Percentiles rank a stretch among this genome's conserved stretches.
Evolutionary conservation across 2,888 invertebrate species (phyloP).

Genomic region (Lepidocyrtoides sp.): DNA sequence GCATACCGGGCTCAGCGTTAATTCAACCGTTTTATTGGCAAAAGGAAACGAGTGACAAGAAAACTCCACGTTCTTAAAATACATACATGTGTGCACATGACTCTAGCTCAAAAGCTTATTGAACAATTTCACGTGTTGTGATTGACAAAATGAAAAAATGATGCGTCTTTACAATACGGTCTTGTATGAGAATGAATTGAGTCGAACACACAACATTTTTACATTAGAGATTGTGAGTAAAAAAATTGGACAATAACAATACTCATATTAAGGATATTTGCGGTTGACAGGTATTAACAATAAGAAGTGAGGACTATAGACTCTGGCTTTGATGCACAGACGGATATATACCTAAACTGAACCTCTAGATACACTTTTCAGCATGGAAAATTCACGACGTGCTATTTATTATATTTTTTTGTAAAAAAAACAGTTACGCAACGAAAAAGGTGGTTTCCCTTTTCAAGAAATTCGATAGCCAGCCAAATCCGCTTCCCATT

Average conservation of each 20-base stretch:
- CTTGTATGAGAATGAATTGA: too few relatives aligned
- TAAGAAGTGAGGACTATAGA: not conserved
- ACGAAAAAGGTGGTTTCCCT: constrained; percentile 49
- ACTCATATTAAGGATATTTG: constrained; percentile 56
- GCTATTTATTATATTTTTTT: constrained; percentile 40
- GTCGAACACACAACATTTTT: constrained; percentile 58
- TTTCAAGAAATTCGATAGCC: constrained; percentile 66
- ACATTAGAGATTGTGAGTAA: not conserved
- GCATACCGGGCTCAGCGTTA: constrained; percentile 30
- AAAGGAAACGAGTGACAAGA: not conserved
- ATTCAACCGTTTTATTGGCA: constrained; percentile 33
- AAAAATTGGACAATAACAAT: constrained; percentile 42
- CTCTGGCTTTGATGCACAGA: not conserved
- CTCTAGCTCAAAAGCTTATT: not conserved
- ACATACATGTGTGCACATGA: not conserved
- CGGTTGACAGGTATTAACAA: constrained; percentile 59
- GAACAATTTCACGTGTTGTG: too few relatives aligned
- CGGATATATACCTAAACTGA: too few relatives aligned
- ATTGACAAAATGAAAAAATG: too few relatives aligned
- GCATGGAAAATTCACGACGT: not conserved
- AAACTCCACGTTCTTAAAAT: not conserved
- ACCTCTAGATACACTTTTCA: too few relatives aligned
- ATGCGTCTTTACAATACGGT: too few relatives aligned
- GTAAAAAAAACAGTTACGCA: constrained; percentile 10
- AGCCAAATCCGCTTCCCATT: constrained; percentile 69